A percentile compares a stretch with the other conserved stretches of the same genome.
These are phyloP conservation scores for Rhegmatorhina hoffmannsi DNA, from an alignment of 2,113 vertebrate species.

Conservation along the genomic window DNA sequence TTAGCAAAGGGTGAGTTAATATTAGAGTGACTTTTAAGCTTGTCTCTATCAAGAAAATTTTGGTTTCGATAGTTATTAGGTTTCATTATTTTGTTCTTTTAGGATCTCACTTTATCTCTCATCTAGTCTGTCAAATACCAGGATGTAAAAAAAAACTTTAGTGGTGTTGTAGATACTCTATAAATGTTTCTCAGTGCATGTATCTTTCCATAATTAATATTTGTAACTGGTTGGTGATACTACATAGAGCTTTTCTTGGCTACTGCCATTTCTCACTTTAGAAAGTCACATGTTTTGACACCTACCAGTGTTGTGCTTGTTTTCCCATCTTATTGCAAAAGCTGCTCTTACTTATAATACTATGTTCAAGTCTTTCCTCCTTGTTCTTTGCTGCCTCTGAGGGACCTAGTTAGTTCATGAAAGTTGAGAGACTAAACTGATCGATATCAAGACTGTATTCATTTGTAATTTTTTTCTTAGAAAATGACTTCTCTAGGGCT, in stretches of 20 bases:
- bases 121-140: background rate
- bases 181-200: background rate
- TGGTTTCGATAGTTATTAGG: background rate
- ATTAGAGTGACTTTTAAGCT: background rate
- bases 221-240: background rate
- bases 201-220: background rate
- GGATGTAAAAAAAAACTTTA: background rate
- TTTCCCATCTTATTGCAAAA: conserved; percentile 21
- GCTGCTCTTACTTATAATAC: background rate
- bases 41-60: background rate
- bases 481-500: background rate
- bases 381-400: background rate
- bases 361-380: background rate
- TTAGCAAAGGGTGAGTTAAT: background rate
- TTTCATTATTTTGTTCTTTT: background rate
- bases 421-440: background rate
- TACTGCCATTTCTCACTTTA: background rate
- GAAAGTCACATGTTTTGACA: background rate
- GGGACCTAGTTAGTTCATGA: background rate
- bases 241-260: background rate
- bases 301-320: background rate
- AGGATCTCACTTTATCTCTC: background rate
- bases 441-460: background rate
- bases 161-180: background rate
- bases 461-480: background rate